Base-by-base conservation (phyloP, 2,113 vertebrate genomes). In the Notarius quadriscutis region DNA sequence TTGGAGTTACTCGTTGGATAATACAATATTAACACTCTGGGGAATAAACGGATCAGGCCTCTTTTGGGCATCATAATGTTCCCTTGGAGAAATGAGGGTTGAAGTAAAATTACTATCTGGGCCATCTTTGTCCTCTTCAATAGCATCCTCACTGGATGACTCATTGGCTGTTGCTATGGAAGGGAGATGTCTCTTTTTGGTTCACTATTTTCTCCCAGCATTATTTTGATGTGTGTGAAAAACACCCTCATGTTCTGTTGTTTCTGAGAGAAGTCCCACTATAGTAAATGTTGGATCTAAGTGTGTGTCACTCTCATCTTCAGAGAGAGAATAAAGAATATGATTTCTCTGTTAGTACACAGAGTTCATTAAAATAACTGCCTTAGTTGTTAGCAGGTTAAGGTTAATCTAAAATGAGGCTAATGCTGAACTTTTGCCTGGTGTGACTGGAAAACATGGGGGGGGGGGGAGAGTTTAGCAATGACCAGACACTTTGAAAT, bases 151-250 rank as follows among this genome's bases (percentile, higher is more conserved):
- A 77, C 30, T 53, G 5, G 82, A 83, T 87, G 87, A n/a, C 57
- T 86, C 79, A 18, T 8, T 77, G 51, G 41, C 27, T 69, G 67
- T 48, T 77, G 90, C 78, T 12, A 84, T 91, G 1, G 89, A 41
- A 41, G 90, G 15, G 90, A 77, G 69, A 89, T 91, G 77, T 92
- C 86, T 51, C 87, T 92, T 80, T 92, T 89, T 15, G 94, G 93
- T 88, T 94, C 91, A 1, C 90, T 91, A 0, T 91, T 94, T 90
- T 93, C 91, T 1, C 90, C 69, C 0, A 89, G 89, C 87, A 90
- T 92, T 78, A 92, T 95, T 88, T 95, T 89, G 65, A 94, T 80
- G 17, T 95, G 93, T 12, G 92, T 92, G 71, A 95, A 93, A 87
- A 94, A 90, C 0, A 88, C 86, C 89, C 25, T 91, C 57, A 15